phyloP scores from a whole-genome alignment of 2,113 vertebrate genomes.

The Strix uralensis region DNA sequence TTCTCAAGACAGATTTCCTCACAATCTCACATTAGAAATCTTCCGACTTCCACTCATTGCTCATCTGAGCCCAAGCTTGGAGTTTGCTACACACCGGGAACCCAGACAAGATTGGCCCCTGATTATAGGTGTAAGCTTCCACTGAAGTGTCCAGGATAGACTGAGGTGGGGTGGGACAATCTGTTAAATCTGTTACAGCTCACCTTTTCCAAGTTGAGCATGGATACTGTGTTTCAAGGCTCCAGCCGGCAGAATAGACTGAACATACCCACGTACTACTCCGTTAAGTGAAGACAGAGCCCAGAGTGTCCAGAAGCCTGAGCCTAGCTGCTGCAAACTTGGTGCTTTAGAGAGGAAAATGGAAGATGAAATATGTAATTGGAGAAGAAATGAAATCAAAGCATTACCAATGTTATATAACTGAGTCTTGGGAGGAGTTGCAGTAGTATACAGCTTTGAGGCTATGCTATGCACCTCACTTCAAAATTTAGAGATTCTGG shows the following conservation, averaged over 20 bases:
- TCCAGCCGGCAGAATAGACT: neutral
- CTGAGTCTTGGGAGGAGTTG: neutral
- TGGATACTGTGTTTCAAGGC: neutral
- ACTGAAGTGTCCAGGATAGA: neutral
- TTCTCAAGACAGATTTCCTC: neutral
- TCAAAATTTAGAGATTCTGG: neutral
- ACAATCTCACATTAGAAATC: neutral
- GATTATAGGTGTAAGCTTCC: neutral
- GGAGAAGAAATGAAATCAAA: neutral
- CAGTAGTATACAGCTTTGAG: neutral
- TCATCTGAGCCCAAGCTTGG: neutral
- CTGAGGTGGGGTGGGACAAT: neutral
- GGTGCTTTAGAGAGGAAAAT: neutral
- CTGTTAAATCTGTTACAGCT: neutral
- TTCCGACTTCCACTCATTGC: neutral
- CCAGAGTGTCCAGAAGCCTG: neutral
- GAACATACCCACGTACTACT: accelerated
- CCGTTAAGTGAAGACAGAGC: neutral
- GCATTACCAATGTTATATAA: neutral
- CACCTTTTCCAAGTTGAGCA: neutral
- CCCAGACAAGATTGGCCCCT: neutral
- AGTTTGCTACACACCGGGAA: accelerated
- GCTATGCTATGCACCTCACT: neutral
- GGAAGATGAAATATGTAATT: neutral
- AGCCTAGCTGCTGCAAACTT: neutral